These are phyloP conservation scores for Oedothorax gibbosus DNA, from an alignment of 1,140 invertebrate genomes.

Conservation along the genomic window DNA sequence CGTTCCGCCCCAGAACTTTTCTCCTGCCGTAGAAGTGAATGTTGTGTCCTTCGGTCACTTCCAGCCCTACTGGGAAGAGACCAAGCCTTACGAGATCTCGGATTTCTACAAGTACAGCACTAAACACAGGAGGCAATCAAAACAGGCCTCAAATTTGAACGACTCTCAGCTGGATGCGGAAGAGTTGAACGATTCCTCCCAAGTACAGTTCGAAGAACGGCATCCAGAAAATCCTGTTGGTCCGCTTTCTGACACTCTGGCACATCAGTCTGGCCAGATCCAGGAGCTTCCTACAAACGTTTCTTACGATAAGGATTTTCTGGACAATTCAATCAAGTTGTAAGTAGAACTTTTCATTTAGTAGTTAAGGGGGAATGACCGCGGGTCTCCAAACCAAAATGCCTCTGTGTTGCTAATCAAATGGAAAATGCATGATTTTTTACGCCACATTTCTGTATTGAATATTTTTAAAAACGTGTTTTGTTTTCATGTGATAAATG, in stretches of 20 bases:
- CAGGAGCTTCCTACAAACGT: slow-evolving; percentile 14
- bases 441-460: too few species aligned
- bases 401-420: too few species aligned
- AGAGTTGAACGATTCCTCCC: slow-evolving; percentile 8
- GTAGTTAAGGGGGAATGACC: too few species aligned
- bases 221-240: not conserved
- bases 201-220: not conserved
- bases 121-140: slow-evolving; percentile 78
- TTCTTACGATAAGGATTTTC: too few species aligned
- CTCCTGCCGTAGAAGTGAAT: slow-evolving; percentile 69
- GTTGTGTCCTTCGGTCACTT: slow-evolving; percentile 87
- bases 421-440: too few species aligned
- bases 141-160: not conserved
- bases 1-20: slow-evolving; percentile 26
- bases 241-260: not conserved
- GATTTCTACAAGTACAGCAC: slow-evolving; percentile 98
- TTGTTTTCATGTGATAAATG: too few species aligned
- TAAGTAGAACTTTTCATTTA: not conserved
- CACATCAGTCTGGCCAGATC: not conserved
- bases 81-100: slow-evolving; percentile 95
- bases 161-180: not conserved
- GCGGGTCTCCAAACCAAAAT: not conserved
- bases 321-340: not conserved
- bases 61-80: slow-evolving; percentile 91
- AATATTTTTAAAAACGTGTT: too few species aligned